Evolutionary conservation across 2,797 vertebrate genomes (phyloP), one percentile per base, ranked within the genome.

Genomic region (Channa striata): DNA sequence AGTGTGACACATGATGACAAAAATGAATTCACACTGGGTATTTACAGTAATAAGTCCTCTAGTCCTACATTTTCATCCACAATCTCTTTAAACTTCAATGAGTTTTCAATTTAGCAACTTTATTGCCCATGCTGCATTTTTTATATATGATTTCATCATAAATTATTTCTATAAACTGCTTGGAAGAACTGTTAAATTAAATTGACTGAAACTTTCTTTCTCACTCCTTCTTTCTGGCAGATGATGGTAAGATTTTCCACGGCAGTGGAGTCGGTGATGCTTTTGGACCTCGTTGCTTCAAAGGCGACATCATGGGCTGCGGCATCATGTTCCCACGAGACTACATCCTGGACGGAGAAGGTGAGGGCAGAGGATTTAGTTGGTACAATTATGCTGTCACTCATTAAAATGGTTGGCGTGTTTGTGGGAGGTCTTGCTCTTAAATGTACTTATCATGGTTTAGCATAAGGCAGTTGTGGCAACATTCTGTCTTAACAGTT

Each of bases 321-420:
- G 96, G 96, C 65, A 96, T 97, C 91, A 96, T 96, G 96, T 97
- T 97, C 81, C 96, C 96, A 2, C 93, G 95, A 8, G 96, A 97
- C 81, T 96, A 96, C 82, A 93, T 91, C 78, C 89, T 95, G 68
- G 96, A 97, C n/a, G 92, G 94, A 10, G 95, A 96, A 80, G 96
- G 96, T 95, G 81, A 92, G 77, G 47, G 39, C 17, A 14, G 7
- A 60, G 25, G 23, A 51, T 63, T 77, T 52, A 34, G 52, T 60
- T 30, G 37, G 11, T 14, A 1, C 69, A 43, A 19, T 75, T 30
- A 59, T 50, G 3, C 52, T 1, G 47, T 74, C 74, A 56, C 30
- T 81, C 69, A 50, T 20, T 59, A 13, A 37, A 23, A 57, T 4
- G 23, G 43, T 54, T 17, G 30, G 33, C 6, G 19, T 40, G 71